Evolutionary conservation across 2,113 vertebrate genomes (phyloP), one percentile per base, ranked within the genome.

Genomic region (Catagonus wagneri): DNA sequence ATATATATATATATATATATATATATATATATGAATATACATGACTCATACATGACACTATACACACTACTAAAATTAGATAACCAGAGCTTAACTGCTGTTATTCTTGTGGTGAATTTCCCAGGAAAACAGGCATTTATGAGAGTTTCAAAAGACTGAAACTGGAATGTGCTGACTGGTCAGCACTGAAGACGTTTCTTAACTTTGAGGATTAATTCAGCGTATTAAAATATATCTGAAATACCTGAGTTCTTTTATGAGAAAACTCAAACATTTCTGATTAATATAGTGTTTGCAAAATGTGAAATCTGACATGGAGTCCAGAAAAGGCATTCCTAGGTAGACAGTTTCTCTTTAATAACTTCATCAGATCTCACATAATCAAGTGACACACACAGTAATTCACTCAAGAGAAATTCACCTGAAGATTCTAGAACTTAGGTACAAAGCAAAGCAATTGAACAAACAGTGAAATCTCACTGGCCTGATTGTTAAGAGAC

Each of bases 141-240:
- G 69, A 94, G 56, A 94, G 63, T 61, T 86, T 84, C n/a, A 61
- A 80, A 91, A n/a, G 25, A 69, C 15, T 94, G 83, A 93, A 94
- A 89, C 12, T 68, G 32, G 17, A 90, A 93, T 66, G 10, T 72
- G 60, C 68, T 74, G 94, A 89, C 79, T 97, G 54, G 6, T 50
- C 65, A 79, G n/a, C 22, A 68, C 8, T 76, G 63, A 92, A 71
- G 61, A 44, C 78, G 11, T 58, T 32, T 11, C 58, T 58, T 96
- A 88, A 80, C 15, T 95, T 92, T 93, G 44, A 76, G 96, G 92
- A 97, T 94, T 96, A 91, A 94, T 91, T 97, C 79, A 96, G 72
- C 78, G 85, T 93, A 58, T 71, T 44, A 63, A 86, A 96, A 97
- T 83, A 65, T 96, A n/a, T 65, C 85, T 32, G 23, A 94, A 71